phyloP scores from a whole-genome alignment of 2,888 invertebrate genomes.

The Drosophila aldrichi region DNA sequence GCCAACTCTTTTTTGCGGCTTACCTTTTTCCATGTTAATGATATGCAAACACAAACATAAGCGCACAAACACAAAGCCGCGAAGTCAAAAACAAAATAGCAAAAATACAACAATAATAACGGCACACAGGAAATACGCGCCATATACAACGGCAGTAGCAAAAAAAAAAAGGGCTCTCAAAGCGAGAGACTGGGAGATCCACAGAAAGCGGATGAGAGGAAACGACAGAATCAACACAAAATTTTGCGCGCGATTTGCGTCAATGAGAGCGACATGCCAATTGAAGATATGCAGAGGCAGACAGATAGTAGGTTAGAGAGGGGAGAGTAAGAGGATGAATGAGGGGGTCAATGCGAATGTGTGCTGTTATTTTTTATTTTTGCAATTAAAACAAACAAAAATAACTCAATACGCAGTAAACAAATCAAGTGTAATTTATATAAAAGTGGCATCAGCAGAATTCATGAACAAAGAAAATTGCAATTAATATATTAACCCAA shows the following conservation, averaged over 20 bases:
- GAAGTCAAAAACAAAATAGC: conserved; percentile 53
- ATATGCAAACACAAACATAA: conserved; percentile 69
- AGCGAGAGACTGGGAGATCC: conserved; percentile 5
- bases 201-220: conserved; percentile 29
- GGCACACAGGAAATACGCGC: conserved; percentile 55
- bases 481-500: conserved; percentile 42
- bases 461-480: conserved; percentile 44
- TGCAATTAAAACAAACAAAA: conserved; percentile 70
- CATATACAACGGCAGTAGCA: conserved; percentile 47
- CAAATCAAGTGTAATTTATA: conserved; percentile 70
- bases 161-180: conserved; percentile 29
- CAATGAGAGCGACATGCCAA: conserved; percentile 54
- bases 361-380: conserved; percentile 35
- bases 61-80: conserved; percentile 53
- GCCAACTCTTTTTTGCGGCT: conserved; percentile 65
- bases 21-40: conserved; percentile 71
- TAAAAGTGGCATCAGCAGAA: conserved; percentile 34
- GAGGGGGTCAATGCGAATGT: conserved; percentile 2
- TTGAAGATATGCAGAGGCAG: conserved; percentile 2
- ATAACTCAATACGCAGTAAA: conserved; percentile 64
- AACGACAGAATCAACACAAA: conserved; percentile 62
- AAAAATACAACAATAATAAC: conserved; percentile 28
- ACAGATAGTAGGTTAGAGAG: neutral
- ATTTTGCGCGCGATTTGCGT: conserved; percentile 76
- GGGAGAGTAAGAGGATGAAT: neutral